Base-by-base conservation (phyloP, 2,113 vertebrate genomes). In the Notothenia coriiceps region DNA sequence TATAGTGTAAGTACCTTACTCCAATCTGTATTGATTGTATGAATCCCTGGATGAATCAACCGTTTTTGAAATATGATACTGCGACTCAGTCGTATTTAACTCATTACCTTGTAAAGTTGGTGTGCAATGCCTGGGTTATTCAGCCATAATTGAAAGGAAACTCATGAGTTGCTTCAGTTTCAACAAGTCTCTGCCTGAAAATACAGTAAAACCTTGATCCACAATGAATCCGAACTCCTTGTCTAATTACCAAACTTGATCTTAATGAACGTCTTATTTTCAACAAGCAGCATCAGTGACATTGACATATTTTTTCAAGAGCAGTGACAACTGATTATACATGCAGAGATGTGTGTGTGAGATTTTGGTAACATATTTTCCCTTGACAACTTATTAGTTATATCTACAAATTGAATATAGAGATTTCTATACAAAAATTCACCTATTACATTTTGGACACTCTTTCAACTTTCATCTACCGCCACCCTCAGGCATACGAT, bases 101-200 rank as follows among this genome's bases (percentile, higher is more conserved):
- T 25, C 10, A 47, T 47, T 64, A 49, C 22, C 40, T 44, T 12
- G 6, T 44, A 5, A 44, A 10, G 20, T 22, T 46, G 43, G 40
- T 22, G 40, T 47, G 44, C 44, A 47, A 25, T 15, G 62, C 7
- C 44, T 64, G 62, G 62, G n/a, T 64, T 4, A 25, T 47, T 25
- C 62, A 25, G 62, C 20, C 52, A 22, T 44, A 70, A 70, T 22
- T 56, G n/a, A 44, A 44, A 11, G n/a, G 17, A 20, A 55, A 69
- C 29, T 55, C 35, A 56, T 18, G 1, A 17, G 52, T 25, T 46
- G 35, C 40, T 44, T 33, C 29, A 13, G 18, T 52, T 40, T 35
- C 17, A 40, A 29, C 29, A 40, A 44, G 49, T 51, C 49, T 52
- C 29, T 51, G 47, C 47, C 25, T 67, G 29, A 35, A 67, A 40